Evolutionary conservation across 2,113 vertebrate species (phyloP).

Genomic region (Ramphastos sulfuratus): DNA sequence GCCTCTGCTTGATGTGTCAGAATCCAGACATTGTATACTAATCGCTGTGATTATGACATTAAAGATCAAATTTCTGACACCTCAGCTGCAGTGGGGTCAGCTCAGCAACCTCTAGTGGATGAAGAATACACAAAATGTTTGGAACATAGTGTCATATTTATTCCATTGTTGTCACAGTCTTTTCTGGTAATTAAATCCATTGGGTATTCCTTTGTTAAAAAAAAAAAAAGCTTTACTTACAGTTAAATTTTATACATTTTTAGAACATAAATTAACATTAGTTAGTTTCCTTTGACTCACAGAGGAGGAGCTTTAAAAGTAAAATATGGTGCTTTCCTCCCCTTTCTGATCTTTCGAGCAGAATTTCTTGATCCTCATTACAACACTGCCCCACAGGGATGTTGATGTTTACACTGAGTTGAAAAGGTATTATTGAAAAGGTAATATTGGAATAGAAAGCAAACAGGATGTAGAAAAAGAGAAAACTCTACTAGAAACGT

Average conservation of each 20-base stretch:
- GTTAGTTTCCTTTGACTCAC: conserved; percentile 43
- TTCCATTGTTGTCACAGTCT: conserved; percentile 28
- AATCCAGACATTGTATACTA: conserved; percentile 16
- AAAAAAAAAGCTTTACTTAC: neutral
- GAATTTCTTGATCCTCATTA: conserved; percentile 30
- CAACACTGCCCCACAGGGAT: neutral
- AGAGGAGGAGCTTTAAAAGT: conserved; percentile 22
- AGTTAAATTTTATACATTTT: conserved; percentile 30
- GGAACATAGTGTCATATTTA: conserved; percentile 49
- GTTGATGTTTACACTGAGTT: conserved; percentile 29
- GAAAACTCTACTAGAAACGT: neutral
- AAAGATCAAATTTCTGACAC: conserved; percentile 40
- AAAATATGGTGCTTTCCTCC: neutral
- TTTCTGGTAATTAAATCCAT: conserved; percentile 67
- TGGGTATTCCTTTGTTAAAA: conserved; percentile 30
- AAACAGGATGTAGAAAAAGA: neutral
- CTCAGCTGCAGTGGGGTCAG: neutral
- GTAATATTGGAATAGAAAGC: neutral
- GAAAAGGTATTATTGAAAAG: neutral
- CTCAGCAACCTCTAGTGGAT: conserved; percentile 2
- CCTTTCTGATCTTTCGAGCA: conserved; percentile 20
- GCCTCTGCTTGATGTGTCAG: neutral
- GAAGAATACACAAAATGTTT: conserved; percentile 4
- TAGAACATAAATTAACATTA: conserved; percentile 3
- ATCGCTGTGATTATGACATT: conserved; percentile 42